Evolutionary conservation across 2,888 invertebrate genomes (phyloP), one percentile per base, ranked within the genome.

Genomic region (Tipula unca): DNA sequence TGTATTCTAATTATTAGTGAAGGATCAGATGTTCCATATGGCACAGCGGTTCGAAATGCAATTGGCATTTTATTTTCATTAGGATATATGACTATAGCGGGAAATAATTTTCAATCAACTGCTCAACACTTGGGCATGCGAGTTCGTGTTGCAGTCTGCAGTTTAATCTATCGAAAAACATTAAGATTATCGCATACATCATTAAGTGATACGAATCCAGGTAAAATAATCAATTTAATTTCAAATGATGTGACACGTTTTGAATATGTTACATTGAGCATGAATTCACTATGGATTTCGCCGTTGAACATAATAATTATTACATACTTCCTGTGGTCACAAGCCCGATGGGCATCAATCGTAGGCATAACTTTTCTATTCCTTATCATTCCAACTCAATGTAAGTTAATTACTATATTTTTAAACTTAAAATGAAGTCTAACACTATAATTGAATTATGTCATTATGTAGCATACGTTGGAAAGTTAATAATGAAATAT

Each of bases 191-290:
- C 94, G 88, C 93, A 93, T 88, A 92, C 92, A 0, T 94, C 97
- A 0, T 90, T 97, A 48, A 95, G 95, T 0, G 94, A 96, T 88
- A 97, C 97, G 0, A 95, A 97, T 0, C 94, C 95, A 0, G 97
- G 97, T 0, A 96, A 97, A 90, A 94, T 98, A 36, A 95, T 97
- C 14, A 98, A 98, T 90, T 91, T 98, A 32, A 92, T 98, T 85
- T 96, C 97, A 25, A 97, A 97, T 89, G 98, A 98, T 89, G 94
- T 97, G 85, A 95, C 94, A 89, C 93, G 97, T 39, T 96, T 97
- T 88, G 97, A 97, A 89, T 88, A 95, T 89, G 93, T 95, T 1
- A 92, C 95, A 42, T 90, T 95, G 39, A 95, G 95, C 89, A 89
- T 96, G 3, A 95, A 97, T 90, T 96, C 94, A 89, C 90, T 96